These are phyloP conservation scores for Tolmerus cingulatus DNA, from an alignment of 2,888 invertebrate species.

Conservation along the genomic window DNA sequence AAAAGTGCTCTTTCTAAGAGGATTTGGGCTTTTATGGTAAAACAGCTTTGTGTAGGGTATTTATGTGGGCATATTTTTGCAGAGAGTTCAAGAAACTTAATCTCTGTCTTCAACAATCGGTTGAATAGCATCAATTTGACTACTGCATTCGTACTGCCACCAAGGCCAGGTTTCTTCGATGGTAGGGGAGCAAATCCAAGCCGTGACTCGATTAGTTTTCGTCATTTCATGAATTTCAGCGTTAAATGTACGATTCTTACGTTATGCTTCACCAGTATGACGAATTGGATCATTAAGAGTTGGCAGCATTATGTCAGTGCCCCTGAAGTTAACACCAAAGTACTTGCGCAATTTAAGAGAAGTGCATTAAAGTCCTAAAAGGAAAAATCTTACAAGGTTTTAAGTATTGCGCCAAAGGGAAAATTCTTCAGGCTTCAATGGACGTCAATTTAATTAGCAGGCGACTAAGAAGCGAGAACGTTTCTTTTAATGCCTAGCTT, in stretches of 20 bases:
- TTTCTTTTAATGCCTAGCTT: neutral
- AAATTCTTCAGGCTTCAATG: constrained; percentile 33
- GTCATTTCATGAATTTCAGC: constrained; percentile 24
- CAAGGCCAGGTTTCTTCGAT: neutral
- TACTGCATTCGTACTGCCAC: neutral
- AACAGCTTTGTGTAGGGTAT: neutral
- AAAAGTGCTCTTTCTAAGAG: no score
- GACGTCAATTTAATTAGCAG: constrained; percentile 24
- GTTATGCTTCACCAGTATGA: neutral
- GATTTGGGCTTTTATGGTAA: no score
- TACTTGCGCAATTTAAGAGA: neutral
- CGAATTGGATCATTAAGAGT: constrained; percentile 10
- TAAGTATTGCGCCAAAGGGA: neutral
- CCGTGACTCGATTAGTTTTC: constrained; percentile 10
- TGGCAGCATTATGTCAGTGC: neutral
- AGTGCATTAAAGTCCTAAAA: neutral
- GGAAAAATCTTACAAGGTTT: neutral
- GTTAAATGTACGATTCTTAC: constrained; percentile 1
- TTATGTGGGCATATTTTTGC: neutral
- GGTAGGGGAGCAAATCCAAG: neutral
- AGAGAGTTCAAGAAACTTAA: neutral
- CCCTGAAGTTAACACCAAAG: neutral
- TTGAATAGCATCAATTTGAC: neutral
- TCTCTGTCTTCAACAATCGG: no score
- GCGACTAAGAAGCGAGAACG: neutral